Conservation (phyloP, 2,797 vertebrate species). For the Crenichthys baileyi region DNA sequence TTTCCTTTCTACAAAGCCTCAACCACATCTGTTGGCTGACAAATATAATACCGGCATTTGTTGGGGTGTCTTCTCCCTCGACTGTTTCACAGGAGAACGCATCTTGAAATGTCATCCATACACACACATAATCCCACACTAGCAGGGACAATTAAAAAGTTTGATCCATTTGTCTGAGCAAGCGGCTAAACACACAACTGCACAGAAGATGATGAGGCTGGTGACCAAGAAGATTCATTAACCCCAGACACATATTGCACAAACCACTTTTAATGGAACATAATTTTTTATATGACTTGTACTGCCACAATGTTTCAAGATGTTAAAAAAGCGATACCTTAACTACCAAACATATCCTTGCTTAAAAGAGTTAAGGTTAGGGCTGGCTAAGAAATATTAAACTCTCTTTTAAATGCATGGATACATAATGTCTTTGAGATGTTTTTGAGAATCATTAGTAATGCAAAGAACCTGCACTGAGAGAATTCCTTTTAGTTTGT, state of each 20-base stretch:
- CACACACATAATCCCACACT: slow-evolving; percentile 20
- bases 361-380: background rate
- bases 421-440: background rate
- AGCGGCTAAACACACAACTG: slow-evolving; percentile 12
- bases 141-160: slow-evolving; percentile 42
- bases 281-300: slow-evolving; percentile 4
- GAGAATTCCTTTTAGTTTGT: too few relatives aligned
- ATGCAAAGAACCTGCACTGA: too few relatives aligned
- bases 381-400: background rate
- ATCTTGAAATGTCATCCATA: slow-evolving; percentile 78
- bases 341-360: background rate
- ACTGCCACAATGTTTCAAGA: background rate
- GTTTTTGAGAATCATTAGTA: too few relatives aligned
- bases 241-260: background rate
- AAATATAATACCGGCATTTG: slow-evolving; percentile 77
- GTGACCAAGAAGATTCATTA: background rate
- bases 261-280: background rate
- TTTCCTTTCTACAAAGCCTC: slow-evolving; percentile 63
- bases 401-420: background rate
- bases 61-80: slow-evolving; percentile 29
- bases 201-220: background rate
- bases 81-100: slow-evolving; percentile 67
- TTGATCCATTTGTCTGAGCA: slow-evolving; percentile 25
- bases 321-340: background rate
- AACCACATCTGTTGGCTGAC: slow-evolving; percentile 51